phyloP scores from a whole-genome alignment of 2,113 vertebrate genomes.

The Chascanopsetta lugubris region DNA sequence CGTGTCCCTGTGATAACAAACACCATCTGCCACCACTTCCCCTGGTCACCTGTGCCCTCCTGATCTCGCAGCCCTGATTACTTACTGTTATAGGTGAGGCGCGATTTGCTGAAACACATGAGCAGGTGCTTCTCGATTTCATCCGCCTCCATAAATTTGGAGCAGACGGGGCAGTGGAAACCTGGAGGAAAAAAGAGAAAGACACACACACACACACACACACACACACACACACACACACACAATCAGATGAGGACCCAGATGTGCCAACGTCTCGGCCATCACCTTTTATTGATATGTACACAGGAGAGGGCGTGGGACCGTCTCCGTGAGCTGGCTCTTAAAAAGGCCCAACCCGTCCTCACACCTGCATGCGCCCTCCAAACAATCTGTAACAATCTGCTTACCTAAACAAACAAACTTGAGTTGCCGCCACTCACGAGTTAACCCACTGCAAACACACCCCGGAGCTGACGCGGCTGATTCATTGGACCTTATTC shows the following conservation, averaged over 20 bases:
- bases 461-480: background rate
- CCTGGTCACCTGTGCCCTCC: background rate
- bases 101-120: constrained; percentile 96
- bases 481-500: background rate
- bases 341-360: background rate
- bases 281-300: constrained; percentile 28
- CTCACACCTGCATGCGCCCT: background rate
- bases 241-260: constrained; percentile 26
- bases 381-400: constrained; percentile 26
- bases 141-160: constrained; percentile 92
- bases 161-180: constrained; percentile 97
- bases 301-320: constrained; percentile 35
- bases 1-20: background rate
- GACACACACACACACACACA: constrained; percentile 39
- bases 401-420: background rate
- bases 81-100: constrained; percentile 98
- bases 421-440: background rate
- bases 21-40: background rate
- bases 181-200: constrained; percentile 75
- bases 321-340: constrained; percentile 4
- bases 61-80: background rate
- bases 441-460: background rate
- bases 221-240: constrained; percentile 40
- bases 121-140: constrained; percentile 97
- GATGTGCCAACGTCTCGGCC: background rate